Conservation (phyloP, 2,797 vertebrate genomes). For the Phrynocephalus forsythii region DNA sequence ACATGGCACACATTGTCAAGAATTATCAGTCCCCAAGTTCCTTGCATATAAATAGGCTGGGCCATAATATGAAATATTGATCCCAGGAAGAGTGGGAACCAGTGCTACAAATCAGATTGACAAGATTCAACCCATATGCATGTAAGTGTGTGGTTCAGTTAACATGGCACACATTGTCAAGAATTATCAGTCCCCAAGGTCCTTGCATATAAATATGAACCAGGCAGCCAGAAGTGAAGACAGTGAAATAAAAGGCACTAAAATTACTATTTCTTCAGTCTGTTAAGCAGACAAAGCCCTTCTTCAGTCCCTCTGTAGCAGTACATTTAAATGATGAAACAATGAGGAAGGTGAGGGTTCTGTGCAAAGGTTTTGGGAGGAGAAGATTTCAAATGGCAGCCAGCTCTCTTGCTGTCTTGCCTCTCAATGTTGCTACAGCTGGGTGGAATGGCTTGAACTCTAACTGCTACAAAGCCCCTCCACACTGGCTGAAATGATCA, state of each 20-base stretch:
- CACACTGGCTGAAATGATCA: no score
- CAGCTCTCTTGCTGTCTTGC: no score
- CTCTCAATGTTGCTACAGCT: no score
- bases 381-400: no score
- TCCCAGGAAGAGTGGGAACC: background rate
- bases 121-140: background rate
- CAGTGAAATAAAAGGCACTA: no score
- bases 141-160: background rate
- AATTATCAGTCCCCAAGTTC: background rate
- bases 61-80: background rate
- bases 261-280: background rate
- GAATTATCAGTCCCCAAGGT: no score
- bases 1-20: background rate
- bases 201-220: background rate
- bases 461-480: no score
- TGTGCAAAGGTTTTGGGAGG: no score
- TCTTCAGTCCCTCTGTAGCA: background rate
- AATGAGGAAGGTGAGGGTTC: no score
- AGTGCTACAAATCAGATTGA: background rate
- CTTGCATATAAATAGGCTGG: background rate
- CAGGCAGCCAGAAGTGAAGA: background rate
- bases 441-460: no score
- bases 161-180: no score
- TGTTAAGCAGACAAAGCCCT: background rate
- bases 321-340: background rate